Evolutionary conservation across 2,113 vertebrate species (phyloP), one percentile per base, ranked within the genome.

Genomic region (Turnix velox): DNA sequence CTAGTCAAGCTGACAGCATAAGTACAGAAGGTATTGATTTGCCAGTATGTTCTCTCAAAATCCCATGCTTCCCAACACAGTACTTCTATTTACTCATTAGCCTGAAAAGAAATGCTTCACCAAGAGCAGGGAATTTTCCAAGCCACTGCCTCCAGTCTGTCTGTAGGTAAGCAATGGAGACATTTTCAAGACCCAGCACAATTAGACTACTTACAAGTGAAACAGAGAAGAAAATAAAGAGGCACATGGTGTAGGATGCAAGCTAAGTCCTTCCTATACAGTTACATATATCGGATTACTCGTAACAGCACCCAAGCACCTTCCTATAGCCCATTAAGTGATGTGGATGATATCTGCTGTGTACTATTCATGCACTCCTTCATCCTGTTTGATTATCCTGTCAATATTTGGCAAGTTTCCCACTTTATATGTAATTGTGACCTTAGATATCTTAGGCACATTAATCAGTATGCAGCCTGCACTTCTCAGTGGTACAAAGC

Each of bases 21-120:
- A 52, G 49, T 33, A 65, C 11, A 52, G 71, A 63, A 73, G 7
- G 3, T 12, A 37, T 9, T n/a, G 49, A 61, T 68, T 73, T 22
- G 6, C 30, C 19, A 42, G 42, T 37, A 37, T 28, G n/a, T 58
- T 89, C 22, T 55, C 30, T 18, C 51, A 55, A 31, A 87, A 65
- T 33, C 39, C 49, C 27, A 35, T 0, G 0, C 30, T 59, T 62
- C 27, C 48, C 40, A 58, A 45, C 67, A 11, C 0, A 0, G 43
- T 58, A 31, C 8, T 85, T 91, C 0, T 8, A 48, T 58, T 58
- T 72, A 43, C 16, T 66, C 22, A 45, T 24, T 39, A 85, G 42
- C 25, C 33, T 78, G 66, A 86, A 23, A 12, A 17, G 22, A 42
- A 88, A 27, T 12, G 8, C 28, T 72, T 28, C n/a, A 39, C 52